phyloP scores from a whole-genome alignment of 2,113 vertebrate species.

The Bufo gargarizans region DNA sequence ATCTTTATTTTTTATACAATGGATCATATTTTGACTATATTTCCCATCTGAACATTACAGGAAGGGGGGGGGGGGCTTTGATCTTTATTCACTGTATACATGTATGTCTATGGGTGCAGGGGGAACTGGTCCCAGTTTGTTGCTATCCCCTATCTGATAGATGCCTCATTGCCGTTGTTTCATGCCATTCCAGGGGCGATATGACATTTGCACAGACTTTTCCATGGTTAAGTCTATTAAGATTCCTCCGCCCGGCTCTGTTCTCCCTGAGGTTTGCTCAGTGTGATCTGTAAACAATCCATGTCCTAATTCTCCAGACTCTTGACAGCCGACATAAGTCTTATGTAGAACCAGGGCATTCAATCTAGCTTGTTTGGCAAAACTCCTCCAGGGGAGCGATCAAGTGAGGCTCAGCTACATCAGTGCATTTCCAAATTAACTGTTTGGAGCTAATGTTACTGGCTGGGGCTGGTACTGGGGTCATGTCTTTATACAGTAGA shows the following conservation, averaged over 20 bases:
- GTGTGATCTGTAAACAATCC: not conserved
- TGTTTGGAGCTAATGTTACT: not conserved
- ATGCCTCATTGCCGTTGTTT: not conserved
- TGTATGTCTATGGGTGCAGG: no score
- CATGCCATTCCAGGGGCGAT: no score
- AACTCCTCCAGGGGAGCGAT: not conserved
- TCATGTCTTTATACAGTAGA: not conserved
- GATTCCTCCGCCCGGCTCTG: not conserved
- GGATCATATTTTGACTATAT: no score
- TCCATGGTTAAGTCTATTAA: not conserved
- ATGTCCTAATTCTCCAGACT: not conserved
- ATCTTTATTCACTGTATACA: no score
- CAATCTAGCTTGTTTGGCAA: not conserved
- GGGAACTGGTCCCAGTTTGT: no score
- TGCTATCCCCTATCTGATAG: no score
- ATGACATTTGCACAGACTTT: not conserved
- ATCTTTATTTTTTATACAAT: no score
- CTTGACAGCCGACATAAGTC: constrained; percentile 11
- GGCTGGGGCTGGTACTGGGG: not conserved
- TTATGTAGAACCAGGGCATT: not conserved
- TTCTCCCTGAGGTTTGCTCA: not conserved
- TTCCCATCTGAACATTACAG: no score
- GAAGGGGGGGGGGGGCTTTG: no score
- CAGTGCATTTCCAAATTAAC: not conserved
- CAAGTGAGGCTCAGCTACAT: not conserved